A percentile compares a stretch with the other conserved stretches of the same genome.
Evolutionary conservation across 2,888 invertebrate genomes (phyloP).

Genomic region (Flabesymbios commensalis): DNA sequence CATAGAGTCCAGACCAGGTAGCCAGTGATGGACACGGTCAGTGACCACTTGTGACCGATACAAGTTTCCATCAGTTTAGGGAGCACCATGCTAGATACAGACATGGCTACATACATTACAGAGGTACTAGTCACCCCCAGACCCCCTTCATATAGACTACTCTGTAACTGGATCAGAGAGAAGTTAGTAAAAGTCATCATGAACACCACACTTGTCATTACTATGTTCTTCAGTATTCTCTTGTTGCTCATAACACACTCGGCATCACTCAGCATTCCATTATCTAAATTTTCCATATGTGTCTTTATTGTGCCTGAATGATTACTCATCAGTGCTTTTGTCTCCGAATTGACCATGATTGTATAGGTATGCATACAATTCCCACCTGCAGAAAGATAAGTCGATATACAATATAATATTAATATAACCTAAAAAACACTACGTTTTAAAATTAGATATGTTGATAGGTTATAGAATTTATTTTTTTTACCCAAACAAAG

Average conservation of each 20-base stretch:
- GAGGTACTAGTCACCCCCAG: conserved; percentile 4
- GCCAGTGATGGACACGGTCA: conserved; percentile 87
- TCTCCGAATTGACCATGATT: too few species aligned
- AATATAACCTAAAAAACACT: too few species aligned
- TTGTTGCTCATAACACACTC: neutral
- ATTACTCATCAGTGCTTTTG: too few species aligned
- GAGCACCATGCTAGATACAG: neutral
- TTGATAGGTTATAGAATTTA: too few species aligned
- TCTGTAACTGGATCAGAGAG: conserved; percentile 1
- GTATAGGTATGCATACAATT: too few species aligned
- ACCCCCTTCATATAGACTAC: conserved; percentile 5
- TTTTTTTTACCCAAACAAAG: too few species aligned
- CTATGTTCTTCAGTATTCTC: conserved; percentile 6
- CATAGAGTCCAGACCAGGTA: conserved; percentile 93
- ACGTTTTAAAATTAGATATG: too few species aligned
- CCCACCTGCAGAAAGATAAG: too few species aligned
- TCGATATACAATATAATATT: too few species aligned
- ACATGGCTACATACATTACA: neutral
- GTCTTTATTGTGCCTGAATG: too few species aligned
- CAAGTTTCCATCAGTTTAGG: neutral
- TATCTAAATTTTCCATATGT: too few species aligned
- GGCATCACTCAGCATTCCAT: too few species aligned
- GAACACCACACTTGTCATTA: neutral
- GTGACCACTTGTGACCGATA: conserved; percentile 96
- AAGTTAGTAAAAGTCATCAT: conserved; percentile 2